phyloP scores from a whole-genome alignment of 2,113 vertebrate genomes.

The Aphelocoma coerulescens region DNA sequence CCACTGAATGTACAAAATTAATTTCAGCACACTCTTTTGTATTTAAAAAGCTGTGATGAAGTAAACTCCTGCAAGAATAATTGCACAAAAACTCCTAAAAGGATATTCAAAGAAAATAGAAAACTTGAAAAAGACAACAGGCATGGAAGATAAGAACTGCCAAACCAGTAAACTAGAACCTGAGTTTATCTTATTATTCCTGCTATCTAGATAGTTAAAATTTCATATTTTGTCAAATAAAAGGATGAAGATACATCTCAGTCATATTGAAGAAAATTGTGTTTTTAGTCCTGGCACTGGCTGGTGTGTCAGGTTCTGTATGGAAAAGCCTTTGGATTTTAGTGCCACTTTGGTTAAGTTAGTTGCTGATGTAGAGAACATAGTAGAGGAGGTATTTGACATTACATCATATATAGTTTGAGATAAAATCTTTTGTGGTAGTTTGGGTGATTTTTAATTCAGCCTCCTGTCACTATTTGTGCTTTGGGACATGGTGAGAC shows the following conservation, averaged over 20 bases:
- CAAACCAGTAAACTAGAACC: background rate
- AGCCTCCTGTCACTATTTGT: background rate
- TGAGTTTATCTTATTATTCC: background rate
- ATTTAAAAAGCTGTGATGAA: background rate
- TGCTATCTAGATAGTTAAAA: background rate
- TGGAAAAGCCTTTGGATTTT: background rate
- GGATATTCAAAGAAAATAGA: background rate
- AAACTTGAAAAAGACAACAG: background rate
- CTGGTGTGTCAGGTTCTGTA: background rate
- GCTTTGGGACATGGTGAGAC: background rate
- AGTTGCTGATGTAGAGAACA: background rate
- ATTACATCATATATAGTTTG: background rate
- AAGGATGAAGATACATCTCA: background rate
- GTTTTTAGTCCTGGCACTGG: background rate
- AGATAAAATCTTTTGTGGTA: background rate
- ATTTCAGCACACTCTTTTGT: background rate
- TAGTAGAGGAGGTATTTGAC: background rate
- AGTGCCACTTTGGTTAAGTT: background rate
- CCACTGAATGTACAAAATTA: background rate
- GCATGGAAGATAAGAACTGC: background rate
- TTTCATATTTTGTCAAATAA: background rate
- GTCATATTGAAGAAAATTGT: background rate
- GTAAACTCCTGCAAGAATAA: background rate
- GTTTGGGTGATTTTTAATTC: constrained; percentile 2
- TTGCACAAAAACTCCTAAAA: background rate